Evolutionary conservation across 2,797 vertebrate species (phyloP).

Genomic region (Phrynocephalus guinanensis): DNA sequence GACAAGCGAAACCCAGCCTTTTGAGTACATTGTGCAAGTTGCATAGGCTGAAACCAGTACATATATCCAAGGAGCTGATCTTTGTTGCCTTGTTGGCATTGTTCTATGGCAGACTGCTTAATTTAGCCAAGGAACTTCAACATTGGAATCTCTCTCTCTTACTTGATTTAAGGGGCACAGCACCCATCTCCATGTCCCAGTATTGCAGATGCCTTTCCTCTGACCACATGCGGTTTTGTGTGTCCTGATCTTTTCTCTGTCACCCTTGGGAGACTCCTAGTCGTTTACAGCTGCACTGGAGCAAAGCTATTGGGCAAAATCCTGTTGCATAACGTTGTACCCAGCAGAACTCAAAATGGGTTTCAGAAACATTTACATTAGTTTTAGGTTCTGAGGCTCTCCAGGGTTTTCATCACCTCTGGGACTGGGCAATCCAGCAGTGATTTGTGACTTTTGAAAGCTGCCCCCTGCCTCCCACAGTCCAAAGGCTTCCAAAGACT

Average conservation of each 20-base stretch:
- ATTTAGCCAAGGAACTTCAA: slow-evolving; percentile 53
- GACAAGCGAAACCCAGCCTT: slow-evolving; percentile 13
- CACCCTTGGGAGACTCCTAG: neutral
- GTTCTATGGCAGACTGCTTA: slow-evolving; percentile 53
- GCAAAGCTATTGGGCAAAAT: neutral
- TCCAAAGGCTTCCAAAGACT: neutral
- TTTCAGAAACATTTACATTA: too few species aligned
- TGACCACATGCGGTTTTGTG: slow-evolving; percentile 49
- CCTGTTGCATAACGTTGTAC: too few species aligned
- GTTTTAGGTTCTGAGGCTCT: too few species aligned
- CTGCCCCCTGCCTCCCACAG: too few species aligned
- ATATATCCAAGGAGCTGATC: slow-evolving; percentile 55
- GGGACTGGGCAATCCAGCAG: too few species aligned
- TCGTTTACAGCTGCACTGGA: neutral
- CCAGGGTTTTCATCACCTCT: too few species aligned
- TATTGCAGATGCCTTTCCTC: neutral
- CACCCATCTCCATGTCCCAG: slow-evolving; percentile 11
- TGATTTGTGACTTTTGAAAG: too few species aligned
- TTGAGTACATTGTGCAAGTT: slow-evolving; percentile 14
- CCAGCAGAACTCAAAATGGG: too few species aligned
- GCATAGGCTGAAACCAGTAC: slow-evolving; percentile 32
- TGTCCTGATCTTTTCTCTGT: neutral
- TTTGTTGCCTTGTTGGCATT: slow-evolving; percentile 59
- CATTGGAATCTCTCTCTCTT: slow-evolving; percentile 4
- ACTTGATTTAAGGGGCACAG: too few species aligned